These are phyloP conservation scores for Probosciger aterrimus DNA, from an alignment of 2,113 vertebrate species.

Conservation along the genomic window DNA sequence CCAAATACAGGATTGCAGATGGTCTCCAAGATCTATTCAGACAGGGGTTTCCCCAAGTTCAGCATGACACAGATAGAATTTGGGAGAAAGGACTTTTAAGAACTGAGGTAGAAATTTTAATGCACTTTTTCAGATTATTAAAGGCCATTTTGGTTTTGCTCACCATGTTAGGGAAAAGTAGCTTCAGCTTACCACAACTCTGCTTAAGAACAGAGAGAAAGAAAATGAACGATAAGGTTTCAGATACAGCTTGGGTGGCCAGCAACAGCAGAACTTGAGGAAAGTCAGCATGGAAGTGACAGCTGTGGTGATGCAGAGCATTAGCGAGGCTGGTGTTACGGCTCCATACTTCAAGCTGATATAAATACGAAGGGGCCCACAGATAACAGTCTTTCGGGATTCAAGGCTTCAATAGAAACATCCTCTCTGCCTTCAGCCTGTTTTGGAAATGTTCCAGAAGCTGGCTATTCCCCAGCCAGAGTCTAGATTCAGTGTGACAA, in stretches of 20 bases:
- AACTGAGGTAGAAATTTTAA: not conserved
- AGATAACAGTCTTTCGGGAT: not conserved
- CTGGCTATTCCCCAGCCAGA: not conserved
- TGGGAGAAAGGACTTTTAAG: not conserved
- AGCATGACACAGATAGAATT: not conserved
- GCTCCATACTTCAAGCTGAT: not conserved
- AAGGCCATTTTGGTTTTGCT: not conserved
- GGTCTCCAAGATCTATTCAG: not conserved
- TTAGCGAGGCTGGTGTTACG: not conserved
- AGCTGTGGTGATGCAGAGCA: not conserved
- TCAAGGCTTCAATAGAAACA: not conserved
- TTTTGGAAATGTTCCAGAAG: not conserved
- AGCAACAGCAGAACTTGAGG: not conserved
- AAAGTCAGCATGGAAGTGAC: not conserved
- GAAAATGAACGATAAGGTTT: not conserved
- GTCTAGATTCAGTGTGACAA: not conserved
- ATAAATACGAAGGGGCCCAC: not conserved
- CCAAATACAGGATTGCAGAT: not conserved
- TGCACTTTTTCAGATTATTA: conserved; percentile 29
- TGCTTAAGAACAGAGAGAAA: not conserved
- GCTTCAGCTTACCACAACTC: not conserved
- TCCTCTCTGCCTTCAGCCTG: not conserved
- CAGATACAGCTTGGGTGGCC: conserved; percentile 19
- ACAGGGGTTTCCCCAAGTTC: not conserved
- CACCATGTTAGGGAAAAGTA: not conserved